These are phyloP conservation scores for Drosophila conformis DNA, from an alignment of 2,888 invertebrate genomes.

Conservation along the genomic window DNA sequence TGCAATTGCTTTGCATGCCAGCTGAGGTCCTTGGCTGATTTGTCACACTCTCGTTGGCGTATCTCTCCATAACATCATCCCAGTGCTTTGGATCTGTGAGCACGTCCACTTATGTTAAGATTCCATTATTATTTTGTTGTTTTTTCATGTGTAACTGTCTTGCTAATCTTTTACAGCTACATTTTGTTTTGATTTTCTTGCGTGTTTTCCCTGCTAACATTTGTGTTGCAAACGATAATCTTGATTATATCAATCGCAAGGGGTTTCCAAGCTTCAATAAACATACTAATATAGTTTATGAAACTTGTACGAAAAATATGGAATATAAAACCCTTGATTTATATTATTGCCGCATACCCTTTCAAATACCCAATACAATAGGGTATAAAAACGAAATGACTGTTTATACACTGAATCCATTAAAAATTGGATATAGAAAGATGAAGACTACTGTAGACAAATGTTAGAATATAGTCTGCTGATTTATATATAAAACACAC, in stretches of 20 bases:
- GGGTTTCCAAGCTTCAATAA: neutral
- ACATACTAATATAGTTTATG: neutral
- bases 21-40: constrained; percentile 70
- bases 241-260: neutral
- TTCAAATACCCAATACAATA: neutral
- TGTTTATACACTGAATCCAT: neutral
- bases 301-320: neutral
- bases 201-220: neutral
- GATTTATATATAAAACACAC: neutral
- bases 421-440: neutral
- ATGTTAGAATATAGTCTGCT: neutral
- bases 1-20: constrained; percentile 63
- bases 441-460: neutral
- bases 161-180: neutral
- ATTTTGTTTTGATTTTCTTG: constrained; percentile 1
- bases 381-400: neutral
- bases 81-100: constrained; percentile 23
- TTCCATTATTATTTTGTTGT: constrained; percentile 46
- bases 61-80: constrained; percentile 27
- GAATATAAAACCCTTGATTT: neutral
- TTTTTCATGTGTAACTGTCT: constrained; percentile 1
- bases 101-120: constrained; percentile 67
- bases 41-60: constrained; percentile 62
- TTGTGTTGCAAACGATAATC: neutral
- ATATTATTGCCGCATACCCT: neutral